phyloP scores from a whole-genome alignment of 2,888 invertebrate species.

The Dendrolimus houi region DNA sequence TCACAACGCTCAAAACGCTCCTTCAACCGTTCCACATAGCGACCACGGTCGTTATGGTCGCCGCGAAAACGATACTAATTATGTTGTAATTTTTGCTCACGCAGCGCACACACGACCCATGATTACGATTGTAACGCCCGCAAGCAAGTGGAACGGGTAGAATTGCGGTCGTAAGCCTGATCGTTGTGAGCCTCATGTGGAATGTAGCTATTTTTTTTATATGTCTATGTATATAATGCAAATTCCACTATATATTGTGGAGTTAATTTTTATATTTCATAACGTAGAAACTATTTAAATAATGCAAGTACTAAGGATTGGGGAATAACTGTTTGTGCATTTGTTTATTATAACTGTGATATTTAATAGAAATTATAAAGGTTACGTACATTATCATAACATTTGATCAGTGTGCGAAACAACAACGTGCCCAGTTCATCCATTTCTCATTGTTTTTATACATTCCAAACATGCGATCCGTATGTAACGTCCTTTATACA shows the following conservation, averaged over 20 bases:
- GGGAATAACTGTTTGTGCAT: conserved; percentile 36
- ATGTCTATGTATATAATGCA: not conserved
- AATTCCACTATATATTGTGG: not conserved
- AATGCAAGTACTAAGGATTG: conserved; percentile 9
- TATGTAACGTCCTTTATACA: too few species aligned
- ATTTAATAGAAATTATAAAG: conserved; percentile 50
- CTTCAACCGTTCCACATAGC: too few species aligned
- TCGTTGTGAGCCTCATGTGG: too few species aligned
- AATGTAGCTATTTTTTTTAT: not conserved
- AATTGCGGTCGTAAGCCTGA: too few species aligned
- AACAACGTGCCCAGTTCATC: conserved; percentile 5
- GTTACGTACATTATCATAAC: conserved; percentile 25
- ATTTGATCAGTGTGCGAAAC: too few species aligned
- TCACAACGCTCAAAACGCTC: too few species aligned
- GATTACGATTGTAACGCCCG: too few species aligned
- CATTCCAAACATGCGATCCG: not conserved
- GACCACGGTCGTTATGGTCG: too few species aligned
- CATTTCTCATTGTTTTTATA: conserved; percentile 1
- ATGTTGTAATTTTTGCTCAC: too few species aligned
- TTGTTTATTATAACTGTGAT: conserved; percentile 69
- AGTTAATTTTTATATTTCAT: not conserved
- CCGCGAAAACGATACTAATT: too few species aligned
- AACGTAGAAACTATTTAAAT: conserved; percentile 1
- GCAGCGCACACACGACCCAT: too few species aligned
- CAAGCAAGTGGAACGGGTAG: too few species aligned